A percentile compares a stretch with the other conserved stretches of the same genome.
Conservation (phyloP, 2,888 invertebrate species). For the Sepioteuthis lessoniana region DNA sequence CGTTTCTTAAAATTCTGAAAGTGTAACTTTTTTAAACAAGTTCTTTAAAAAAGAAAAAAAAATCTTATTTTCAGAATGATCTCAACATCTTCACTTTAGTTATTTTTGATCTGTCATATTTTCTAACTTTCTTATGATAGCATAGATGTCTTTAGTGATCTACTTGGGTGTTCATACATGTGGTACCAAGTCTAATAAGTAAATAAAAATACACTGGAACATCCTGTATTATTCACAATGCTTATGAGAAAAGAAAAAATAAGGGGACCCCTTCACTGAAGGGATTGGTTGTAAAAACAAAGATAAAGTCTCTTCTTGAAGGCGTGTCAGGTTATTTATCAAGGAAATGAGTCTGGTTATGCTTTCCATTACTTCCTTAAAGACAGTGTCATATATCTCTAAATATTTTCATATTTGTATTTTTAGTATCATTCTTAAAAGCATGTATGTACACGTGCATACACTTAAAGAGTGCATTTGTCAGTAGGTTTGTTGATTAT, state of each 20-base stretch:
- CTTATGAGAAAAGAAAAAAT: neutral
- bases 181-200: neutral
- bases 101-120: no score
- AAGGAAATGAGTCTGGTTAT: neutral
- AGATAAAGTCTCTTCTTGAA: neutral
- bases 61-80: no score
- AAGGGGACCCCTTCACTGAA: neutral
- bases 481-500: neutral
- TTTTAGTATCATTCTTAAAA: neutral
- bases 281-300: neutral
- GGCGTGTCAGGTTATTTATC: neutral
- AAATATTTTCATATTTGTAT: neutral
- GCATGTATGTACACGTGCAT: neutral
- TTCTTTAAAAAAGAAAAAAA: no score
- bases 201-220: neutral
- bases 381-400: neutral
- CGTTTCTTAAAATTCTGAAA: no score
- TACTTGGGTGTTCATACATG: constrained; percentile 8
- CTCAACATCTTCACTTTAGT: no score
- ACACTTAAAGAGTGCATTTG: neutral
- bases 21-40: no score
- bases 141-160: neutral
- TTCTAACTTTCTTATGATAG: neutral
- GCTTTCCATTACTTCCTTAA: neutral
- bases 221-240: neutral